Evolutionary conservation across 2,797 vertebrate genomes (phyloP), one percentile per base, ranked within the genome.

Genomic region (Molossus molossus): DNA sequence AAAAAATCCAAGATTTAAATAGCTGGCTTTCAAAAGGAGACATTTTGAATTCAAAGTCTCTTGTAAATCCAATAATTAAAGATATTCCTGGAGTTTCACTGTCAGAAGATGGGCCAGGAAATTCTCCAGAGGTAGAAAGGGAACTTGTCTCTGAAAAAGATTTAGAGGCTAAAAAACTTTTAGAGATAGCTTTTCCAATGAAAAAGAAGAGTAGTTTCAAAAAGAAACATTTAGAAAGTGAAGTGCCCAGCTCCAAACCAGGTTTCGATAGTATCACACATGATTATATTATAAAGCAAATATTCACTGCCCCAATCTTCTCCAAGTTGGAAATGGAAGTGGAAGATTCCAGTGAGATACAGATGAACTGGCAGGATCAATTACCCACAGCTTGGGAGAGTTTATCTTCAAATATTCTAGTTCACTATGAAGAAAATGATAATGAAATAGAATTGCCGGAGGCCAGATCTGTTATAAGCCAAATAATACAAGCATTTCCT

Each of bases 401-500:
- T 70, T 48, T 50, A 17, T 60, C 88, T 65, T 89, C 92, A 27
- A 48, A 27, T 64, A n/a, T 18, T 91, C 37, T 86, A 73, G 33
- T 45, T 93, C 65, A 64, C 12, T 76, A 37, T 57, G 91, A 92
- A 81, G 88, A 92, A 89, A 55, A 79, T 1, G 9, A 70, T 82
- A 87, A 94, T 48, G 80, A 82, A 48, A 53, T n/a, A 79, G 91
- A 96, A 58, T 75, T 91, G 23, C 27, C 75, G 57, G 90, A 64
- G 9, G 11, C 94, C 50, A 86, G 81, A 75, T 96, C 98, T 48
- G 29, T 67, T 45, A 53, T 95, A 83, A 97, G 94, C 67, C 97
- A 97, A 73, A 96, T 92, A 82, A 87, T 97, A 72, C 84, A 96
- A 58, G 55, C 92, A 72, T 95, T 97, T 94, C 90, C 97, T 73